Evolutionary conservation across 2,113 vertebrate species (phyloP), one percentile per base, ranked within the genome.

Genomic region (Lutjanus erythropterus): DNA sequence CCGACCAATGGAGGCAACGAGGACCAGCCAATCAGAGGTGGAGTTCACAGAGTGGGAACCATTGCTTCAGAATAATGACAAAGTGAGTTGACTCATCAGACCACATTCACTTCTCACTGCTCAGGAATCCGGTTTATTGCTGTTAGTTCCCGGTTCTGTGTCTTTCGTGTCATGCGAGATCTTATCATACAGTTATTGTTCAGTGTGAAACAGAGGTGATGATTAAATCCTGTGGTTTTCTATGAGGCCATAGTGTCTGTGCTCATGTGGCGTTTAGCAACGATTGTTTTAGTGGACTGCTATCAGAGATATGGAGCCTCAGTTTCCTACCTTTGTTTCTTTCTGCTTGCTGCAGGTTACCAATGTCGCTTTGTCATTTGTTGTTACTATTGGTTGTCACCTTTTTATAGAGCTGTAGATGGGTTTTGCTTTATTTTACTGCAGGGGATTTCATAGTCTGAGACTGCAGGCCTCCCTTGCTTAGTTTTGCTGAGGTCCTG

Each of bases 141-240:
- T 3, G 16, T 49, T n/a, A n/a, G 9, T 60, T 41, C 29, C 14
- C 11, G 33, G 9, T 11, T 69, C 3, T 6, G 42, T 31, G 62
- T 33, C 10, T 72, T 18, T 64, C n/a, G 35, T 0, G 0, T 50
- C 33, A 44, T 31, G 3, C 50, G 19, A 23, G 21, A 9, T 52
- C 21, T 15, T 29, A 44, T 23, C 35, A 46, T 2, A 29, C 11
- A 27, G 41, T 58, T 21, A 18, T 8, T 31, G 44, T 42, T 11
- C 4, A 5, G 19, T 31, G n/a, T 60, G 41, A 25, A 37, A 69
- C 53, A 27, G 42, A 59, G 27, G 42, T 14, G 21, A 35, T 78
- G 75, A 60, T 9, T 69, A 39, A 71, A 47, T 69, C 31, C 61
- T 65, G 81, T 62, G 39, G 49, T 59, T 7, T 29, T 29, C 19